Evolutionary conservation across 2,113 vertebrate genomes (phyloP), one percentile per base, ranked within the genome.

Genomic region (Prochilodus magdalenae): DNA sequence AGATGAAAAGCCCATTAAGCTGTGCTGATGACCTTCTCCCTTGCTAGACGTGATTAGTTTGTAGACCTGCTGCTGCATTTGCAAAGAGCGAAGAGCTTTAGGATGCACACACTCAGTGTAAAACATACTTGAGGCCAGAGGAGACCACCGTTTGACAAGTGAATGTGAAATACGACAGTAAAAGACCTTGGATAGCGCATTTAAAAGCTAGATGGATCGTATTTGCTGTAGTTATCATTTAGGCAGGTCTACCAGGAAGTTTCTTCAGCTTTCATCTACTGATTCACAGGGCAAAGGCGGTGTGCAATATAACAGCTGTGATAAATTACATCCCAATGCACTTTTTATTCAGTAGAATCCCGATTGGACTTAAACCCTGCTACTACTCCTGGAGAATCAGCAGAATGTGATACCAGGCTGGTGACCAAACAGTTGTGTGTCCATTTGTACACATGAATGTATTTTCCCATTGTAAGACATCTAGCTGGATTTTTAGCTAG

Each of bases 1-100:
- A 81, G 83, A 89, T 86, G 87, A 85, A 73, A 89, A 88, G 71
- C 22, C 85, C 73, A 83, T 88, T 89, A 86, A 86, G 86, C 87
- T 89, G 74, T 86, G 60, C 27, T 77, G 62, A 85, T 88, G 89
- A 87, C 83, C 85, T 88, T 78, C 77, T 71, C 80, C 66, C 73
- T 81, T 62, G 16, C 26, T 81, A 67, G 76, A 74, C 72, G n/a
- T 81, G 74, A 81, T 84, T 78, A 62, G 67, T 83, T 70, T 75
- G 29, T 79, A 72, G 65, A 71, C 79, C 57, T 80, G 76, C 71
- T 62, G 30, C 73, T 79, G 36, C 51, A 40, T 47, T 18, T 44
- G 75, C 12, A 75, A 67, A 18, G 40, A 85, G 15, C 36, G 16
- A 20, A 47, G 33, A 74, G 33, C 29, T 72, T 29, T 5, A 40